Evolutionary conservation across 2,113 vertebrate genomes (phyloP), one percentile per base, ranked within the genome.

Genomic region (Noctilio leporinus): DNA sequence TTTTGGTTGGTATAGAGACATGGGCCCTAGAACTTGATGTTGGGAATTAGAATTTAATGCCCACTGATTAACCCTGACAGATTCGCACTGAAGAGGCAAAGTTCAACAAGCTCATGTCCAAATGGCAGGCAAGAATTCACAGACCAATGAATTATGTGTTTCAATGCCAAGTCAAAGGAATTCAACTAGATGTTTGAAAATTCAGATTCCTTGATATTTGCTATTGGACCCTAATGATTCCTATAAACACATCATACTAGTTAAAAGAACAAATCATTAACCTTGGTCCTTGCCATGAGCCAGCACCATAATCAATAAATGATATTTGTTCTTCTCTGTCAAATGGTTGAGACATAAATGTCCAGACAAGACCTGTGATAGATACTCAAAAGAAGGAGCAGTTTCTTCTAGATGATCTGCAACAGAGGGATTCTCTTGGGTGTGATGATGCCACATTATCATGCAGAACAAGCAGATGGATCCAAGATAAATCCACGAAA

Each of bases 211-310:
- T 91, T 93, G 85, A 53, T 92, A 87, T 89, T 75, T 95, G 43
- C 10, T 93, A 12, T 38, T 73, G 40, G 38, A 49, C 38, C 20
- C 26, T 82, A 97, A 75, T 53, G 86, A 92, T 89, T 90, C 76
- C 92, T 64, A 55, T 49, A 94, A 89, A 93, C n/a, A 65, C 26
- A 96, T 28, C 40, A 33, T 51, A 40, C 14, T 75, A 55, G 55
- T 82, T 89, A 77, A 95, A 85, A n/a, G 59, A 77, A 92, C 6
- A 85, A 92, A 86, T 96, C 47, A 84, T 95, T 96, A 93, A 96
- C 89, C 10, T 91, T 65, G 26, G 53, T 81, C 51, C 38, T 53
- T 72, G 38, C 40, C 86, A 22, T 57, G 72, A 91, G 65, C 28
- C 40, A 67, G 35, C 11, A 76, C 53, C 57, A n/a, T 64, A 64